phyloP scores from a whole-genome alignment of 2,113 vertebrate species.

The Passer domesticus region DNA sequence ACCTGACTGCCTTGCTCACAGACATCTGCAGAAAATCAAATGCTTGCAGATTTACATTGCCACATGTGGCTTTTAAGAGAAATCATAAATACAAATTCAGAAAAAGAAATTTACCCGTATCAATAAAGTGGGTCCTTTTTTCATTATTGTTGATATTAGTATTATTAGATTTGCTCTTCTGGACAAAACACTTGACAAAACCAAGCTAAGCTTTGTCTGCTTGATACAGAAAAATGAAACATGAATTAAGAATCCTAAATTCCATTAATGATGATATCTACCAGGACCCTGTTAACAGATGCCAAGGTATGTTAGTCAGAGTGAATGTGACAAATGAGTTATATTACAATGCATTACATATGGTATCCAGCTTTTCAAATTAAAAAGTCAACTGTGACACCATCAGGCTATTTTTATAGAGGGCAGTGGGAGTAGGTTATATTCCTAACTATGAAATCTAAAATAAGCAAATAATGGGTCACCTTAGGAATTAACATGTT shows the following conservation, averaged over 20 bases:
- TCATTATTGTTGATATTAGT: neutral
- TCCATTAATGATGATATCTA: neutral
- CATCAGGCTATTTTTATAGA: conserved; percentile 7
- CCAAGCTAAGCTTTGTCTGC: neutral
- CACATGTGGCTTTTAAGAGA: neutral
- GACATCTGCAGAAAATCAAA: neutral
- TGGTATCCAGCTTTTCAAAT: neutral
- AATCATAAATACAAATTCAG: neutral
- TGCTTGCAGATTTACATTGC: neutral
- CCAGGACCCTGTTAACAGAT: neutral
- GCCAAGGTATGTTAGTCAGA: neutral
- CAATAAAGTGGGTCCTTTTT: neutral
- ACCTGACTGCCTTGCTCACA: neutral
- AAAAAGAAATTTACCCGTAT: neutral
- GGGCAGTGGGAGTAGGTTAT: neutral
- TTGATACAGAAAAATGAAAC: neutral
- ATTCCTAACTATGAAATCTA: neutral
- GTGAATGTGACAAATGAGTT: neutral
- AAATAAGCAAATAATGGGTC: conserved; percentile 25
- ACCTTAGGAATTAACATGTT: neutral
- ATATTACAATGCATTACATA: neutral
- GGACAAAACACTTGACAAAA: neutral
- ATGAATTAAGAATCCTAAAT: neutral
- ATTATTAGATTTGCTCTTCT: neutral
- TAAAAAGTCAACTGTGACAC: neutral